phyloP scores from a whole-genome alignment of 2,797 vertebrate species.

The Megalops cyprinoides region DNA sequence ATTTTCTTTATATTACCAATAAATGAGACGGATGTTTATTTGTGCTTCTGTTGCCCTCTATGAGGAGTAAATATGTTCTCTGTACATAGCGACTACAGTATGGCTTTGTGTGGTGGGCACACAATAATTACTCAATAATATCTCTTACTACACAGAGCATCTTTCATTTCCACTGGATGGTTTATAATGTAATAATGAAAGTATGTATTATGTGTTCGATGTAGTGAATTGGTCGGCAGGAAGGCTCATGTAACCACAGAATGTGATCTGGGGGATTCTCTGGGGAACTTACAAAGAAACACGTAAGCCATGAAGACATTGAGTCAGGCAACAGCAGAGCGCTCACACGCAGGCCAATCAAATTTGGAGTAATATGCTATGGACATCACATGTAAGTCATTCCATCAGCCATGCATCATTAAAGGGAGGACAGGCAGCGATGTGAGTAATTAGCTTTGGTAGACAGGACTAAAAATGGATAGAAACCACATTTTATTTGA shows the following conservation, averaged over 20 bases:
- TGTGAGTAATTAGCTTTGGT: neutral
- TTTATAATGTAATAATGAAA: conserved; percentile 6
- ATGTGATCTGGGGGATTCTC: neutral
- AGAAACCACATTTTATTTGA: too few relatives aligned
- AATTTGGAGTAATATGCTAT: neutral
- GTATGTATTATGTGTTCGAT: neutral
- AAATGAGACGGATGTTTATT: neutral
- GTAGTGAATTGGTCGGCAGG: neutral
- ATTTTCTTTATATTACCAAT: conserved; percentile 14
- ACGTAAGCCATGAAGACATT: neutral
- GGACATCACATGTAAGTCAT: neutral
- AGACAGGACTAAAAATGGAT: too few relatives aligned
- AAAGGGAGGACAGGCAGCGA: neutral
- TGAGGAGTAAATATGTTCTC: neutral
- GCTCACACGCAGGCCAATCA: neutral
- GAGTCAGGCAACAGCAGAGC: neutral
- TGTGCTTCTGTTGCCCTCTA: neutral
- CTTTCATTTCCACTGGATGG: neutral
- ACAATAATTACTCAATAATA: neutral
- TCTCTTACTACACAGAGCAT: neutral
- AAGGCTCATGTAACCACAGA: neutral
- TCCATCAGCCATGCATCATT: neutral
- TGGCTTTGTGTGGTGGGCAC: neutral
- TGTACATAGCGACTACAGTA: neutral
- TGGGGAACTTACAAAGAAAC: neutral